Conservation (phyloP, 2,113 vertebrate species). For the Zeus faber region DNA sequence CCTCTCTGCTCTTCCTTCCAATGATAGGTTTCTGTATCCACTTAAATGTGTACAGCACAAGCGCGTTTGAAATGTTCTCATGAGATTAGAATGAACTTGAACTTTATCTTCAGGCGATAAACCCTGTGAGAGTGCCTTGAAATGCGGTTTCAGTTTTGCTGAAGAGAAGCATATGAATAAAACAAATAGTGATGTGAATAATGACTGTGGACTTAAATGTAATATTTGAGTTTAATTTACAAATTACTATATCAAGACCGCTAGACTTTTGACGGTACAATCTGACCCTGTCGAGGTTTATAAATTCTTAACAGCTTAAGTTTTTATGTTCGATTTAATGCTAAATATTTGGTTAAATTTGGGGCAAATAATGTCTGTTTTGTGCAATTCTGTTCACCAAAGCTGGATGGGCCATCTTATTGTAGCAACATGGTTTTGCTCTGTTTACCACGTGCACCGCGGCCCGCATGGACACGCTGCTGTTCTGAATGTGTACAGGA, state of each 20-base stretch:
- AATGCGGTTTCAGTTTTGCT: constrained; percentile 58
- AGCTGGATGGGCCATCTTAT: constrained; percentile 8
- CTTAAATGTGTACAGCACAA: constrained; percentile 33
- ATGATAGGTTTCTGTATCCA: constrained; percentile 39
- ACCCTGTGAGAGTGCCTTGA: constrained; percentile 74
- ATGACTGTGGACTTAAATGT: constrained; percentile 20
- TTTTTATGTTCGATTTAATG: constrained; percentile 14
- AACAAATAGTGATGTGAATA: constrained; percentile 39
- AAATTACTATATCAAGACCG: neutral
- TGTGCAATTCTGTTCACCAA: constrained; percentile 28
- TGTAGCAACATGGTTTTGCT: constrained; percentile 10
- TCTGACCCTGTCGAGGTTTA: constrained; percentile 15
- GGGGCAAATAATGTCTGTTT: constrained; percentile 15
- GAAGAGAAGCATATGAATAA: constrained; percentile 46
- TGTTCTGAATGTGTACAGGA: constrained; percentile 44
- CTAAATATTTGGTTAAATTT: constrained; percentile 8
- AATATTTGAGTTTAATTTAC: constrained; percentile 7
- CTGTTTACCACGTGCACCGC: constrained; percentile 18
- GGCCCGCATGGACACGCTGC: constrained; percentile 44
- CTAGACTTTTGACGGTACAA: neutral
- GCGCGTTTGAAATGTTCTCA: constrained; percentile 40
- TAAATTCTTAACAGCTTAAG: too few relatives aligned
- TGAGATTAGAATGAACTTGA: constrained; percentile 65
- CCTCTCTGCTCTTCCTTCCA: constrained; percentile 49
- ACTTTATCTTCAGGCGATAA: constrained; percentile 63